These are phyloP conservation scores for Lasioglossum baleicum DNA, from an alignment of 1,140 invertebrate species.

Conservation along the genomic window DNA sequence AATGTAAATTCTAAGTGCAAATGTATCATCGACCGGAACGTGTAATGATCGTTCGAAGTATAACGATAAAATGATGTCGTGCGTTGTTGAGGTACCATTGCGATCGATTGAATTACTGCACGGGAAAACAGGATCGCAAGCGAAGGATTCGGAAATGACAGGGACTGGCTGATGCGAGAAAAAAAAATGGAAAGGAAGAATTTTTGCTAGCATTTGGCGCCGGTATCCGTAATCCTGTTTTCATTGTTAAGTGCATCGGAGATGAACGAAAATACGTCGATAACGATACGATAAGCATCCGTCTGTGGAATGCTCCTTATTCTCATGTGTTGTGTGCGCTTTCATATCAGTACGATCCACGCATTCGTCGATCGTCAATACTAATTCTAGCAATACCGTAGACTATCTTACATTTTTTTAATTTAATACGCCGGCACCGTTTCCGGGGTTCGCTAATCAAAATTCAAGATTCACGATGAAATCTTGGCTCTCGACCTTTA, in stretches of 20 bases:
- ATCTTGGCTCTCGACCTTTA: slow-evolving; percentile 26
- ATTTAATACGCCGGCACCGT: slow-evolving; percentile 11
- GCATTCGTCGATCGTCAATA: slow-evolving; percentile 39
- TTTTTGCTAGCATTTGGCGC: too few relatives aligned
- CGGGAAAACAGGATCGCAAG: too few relatives aligned
- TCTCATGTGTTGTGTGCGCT: slow-evolving; percentile 37
- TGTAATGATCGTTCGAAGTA: too few relatives aligned
- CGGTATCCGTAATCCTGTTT: slow-evolving; percentile 30
- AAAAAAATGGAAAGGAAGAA: too few relatives aligned
- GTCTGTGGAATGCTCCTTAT: slow-evolving; percentile 10
- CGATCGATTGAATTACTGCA: too few relatives aligned
- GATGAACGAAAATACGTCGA: slow-evolving; percentile 9
- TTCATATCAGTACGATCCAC: slow-evolving; percentile 48
- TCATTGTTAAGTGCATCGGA: slow-evolving; percentile 5
- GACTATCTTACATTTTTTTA: slow-evolving; percentile 37
- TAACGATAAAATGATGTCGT: neutral
- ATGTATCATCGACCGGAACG: slow-evolving; percentile 1
- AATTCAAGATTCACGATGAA: slow-evolving; percentile 51
- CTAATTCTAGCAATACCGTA: slow-evolving; percentile 55
- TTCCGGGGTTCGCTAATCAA: slow-evolving; percentile 41
- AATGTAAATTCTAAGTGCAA: slow-evolving; percentile 2
- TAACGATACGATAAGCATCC: neutral
- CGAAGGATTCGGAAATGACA: neutral
- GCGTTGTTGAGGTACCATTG: too few relatives aligned
- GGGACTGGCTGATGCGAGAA: neutral